These are phyloP conservation scores for Echeneis naucrates DNA, from an alignment of 2,797 vertebrate species.

Conservation along the genomic window DNA sequence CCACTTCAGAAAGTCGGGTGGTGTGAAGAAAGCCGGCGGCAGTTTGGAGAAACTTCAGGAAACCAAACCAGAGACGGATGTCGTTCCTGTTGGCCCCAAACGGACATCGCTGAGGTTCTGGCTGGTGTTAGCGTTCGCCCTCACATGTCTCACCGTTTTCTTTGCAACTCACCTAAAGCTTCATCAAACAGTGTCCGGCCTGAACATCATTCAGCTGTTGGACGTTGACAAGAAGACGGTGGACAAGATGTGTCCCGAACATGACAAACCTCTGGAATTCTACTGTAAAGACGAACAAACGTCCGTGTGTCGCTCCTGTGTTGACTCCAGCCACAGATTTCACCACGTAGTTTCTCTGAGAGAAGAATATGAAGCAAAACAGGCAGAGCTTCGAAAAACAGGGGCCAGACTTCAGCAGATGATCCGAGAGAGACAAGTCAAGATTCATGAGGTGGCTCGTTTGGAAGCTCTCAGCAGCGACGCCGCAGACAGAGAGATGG, in stretches of 20 bases:
- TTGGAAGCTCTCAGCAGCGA: background rate
- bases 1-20: background rate
- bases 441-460: background rate
- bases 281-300: slow-evolving; percentile 30
- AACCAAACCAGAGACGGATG: no score
- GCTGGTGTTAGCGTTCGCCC: background rate
- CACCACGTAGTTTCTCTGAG: slow-evolving; percentile 5
- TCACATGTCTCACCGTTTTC: background rate
- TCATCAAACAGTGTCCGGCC: background rate
- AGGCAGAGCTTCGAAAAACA: slow-evolving; percentile 6
- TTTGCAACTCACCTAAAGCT: background rate
- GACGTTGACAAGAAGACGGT: background rate
- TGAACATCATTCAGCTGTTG: background rate
- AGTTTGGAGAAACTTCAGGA: no score
- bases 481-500: background rate
- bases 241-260: background rate
- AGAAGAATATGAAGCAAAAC: slow-evolving; percentile 3
- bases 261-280: slow-evolving; percentile 29
- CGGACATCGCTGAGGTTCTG: background rate
- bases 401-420: background rate
- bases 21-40: background rate
- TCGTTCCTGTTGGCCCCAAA: background rate
- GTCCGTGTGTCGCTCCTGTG: background rate
- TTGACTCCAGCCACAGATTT: slow-evolving; percentile 1
- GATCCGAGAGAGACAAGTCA: slow-evolving; percentile 12